Conservation (phyloP, 2,888 invertebrate genomes). For the Ormyrus pomaceus region DNA sequence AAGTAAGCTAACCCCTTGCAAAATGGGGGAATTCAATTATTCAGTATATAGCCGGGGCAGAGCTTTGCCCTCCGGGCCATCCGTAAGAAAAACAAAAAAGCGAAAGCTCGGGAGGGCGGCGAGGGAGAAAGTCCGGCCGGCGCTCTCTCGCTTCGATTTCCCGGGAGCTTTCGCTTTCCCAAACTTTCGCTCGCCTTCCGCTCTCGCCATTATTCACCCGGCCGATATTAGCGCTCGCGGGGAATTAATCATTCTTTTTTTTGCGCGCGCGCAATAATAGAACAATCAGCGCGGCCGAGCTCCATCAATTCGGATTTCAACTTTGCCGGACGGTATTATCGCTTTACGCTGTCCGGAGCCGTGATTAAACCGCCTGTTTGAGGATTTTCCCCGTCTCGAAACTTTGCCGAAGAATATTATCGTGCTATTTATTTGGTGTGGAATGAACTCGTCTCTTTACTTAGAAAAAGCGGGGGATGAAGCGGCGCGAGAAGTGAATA, state of each 20-base stretch:
- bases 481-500: too few species aligned
- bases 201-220: conserved; percentile 18
- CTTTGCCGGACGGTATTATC: too few species aligned
- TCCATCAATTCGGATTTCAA: neutral
- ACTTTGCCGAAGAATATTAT: too few species aligned
- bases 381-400: too few species aligned
- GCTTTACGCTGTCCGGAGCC: too few species aligned
- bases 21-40: conserved; percentile 21
- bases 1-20: too few species aligned
- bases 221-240: conserved; percentile 28
- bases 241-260: conserved; percentile 27
- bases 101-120: neutral
- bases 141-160: conserved; percentile 35
- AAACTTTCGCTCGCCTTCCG: conserved; percentile 43
- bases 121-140: conserved; percentile 6
- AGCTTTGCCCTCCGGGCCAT: neutral
- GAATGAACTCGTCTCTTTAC: too few species aligned
- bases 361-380: too few species aligned
- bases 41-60: neutral
- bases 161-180: conserved; percentile 42
- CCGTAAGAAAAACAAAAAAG: conserved; percentile 32
- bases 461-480: too few species aligned
- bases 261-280: neutral
- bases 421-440: too few species aligned
- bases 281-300: neutral